These are phyloP conservation scores for Varanus komodoensis DNA, from an alignment of 2,113 vertebrate genomes.

Conservation along the genomic window DNA sequence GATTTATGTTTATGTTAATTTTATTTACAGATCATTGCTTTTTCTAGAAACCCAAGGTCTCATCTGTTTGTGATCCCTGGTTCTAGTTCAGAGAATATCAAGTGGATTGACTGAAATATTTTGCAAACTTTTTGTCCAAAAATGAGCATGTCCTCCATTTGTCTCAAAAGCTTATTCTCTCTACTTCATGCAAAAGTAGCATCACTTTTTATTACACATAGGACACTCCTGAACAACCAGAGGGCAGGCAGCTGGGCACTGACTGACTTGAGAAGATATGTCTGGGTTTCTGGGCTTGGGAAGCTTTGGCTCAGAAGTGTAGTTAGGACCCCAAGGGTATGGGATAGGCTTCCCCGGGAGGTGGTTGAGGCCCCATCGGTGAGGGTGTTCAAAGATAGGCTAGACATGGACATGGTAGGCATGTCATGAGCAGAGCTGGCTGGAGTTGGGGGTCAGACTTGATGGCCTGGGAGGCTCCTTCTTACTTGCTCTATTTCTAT, in stretches of 20 bases:
- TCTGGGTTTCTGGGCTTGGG: not conserved
- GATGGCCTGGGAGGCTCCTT: too few relatives aligned
- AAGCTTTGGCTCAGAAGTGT: not conserved
- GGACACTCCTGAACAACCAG: not conserved
- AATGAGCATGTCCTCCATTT: not conserved
- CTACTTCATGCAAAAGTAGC: not conserved
- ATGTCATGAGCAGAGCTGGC: too few relatives aligned
- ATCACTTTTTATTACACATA: not conserved
- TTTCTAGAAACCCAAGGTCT: not conserved
- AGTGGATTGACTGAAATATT: not conserved
- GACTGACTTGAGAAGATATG: too few relatives aligned
- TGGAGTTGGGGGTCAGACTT: too few relatives aligned
- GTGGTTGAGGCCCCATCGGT: too few relatives aligned
- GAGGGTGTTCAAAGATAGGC: too few relatives aligned
- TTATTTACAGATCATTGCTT: not conserved
- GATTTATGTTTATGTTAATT: not conserved
- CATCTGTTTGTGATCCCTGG: not conserved
- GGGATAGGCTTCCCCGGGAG: too few relatives aligned
- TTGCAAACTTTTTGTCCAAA: not conserved
- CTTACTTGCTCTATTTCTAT: too few relatives aligned
- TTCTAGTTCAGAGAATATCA: not conserved
- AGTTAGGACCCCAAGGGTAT: too few relatives aligned
- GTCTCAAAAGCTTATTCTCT: not conserved
- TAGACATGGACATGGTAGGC: too few relatives aligned
- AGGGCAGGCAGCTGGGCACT: not conserved